Conservation (phyloP, 1,140 invertebrate genomes). For the Potamilus streckersoni region DNA sequence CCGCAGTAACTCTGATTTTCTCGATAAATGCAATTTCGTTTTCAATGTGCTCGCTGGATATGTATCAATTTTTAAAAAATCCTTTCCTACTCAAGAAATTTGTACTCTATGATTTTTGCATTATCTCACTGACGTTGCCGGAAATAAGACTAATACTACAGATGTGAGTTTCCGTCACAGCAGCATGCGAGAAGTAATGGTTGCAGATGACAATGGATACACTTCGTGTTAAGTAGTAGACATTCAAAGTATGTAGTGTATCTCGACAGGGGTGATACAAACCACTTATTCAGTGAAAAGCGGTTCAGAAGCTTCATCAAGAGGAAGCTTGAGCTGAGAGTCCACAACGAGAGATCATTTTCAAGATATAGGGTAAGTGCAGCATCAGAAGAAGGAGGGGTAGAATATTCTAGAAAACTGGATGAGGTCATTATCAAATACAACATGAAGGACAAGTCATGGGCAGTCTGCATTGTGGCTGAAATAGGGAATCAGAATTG, state of each 20-base stretch:
- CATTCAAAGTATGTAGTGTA: conserved; percentile 2
- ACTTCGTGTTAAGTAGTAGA: background rate
- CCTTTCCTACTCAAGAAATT: too few relatives aligned
- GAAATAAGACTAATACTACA: too few relatives aligned
- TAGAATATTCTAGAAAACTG: conserved; percentile 5
- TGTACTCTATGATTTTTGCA: too few relatives aligned
- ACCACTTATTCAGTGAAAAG: conserved; percentile 4
- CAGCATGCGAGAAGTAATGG: too few relatives aligned
- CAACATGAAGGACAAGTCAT: conserved; percentile 10
- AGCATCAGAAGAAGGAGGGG: background rate
- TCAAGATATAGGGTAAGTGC: conserved; percentile 8
- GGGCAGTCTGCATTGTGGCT: conserved; percentile 3
- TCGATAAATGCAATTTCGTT: too few relatives aligned
- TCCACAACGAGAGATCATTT: conserved; percentile 1
- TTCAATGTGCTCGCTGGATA: too few relatives aligned
- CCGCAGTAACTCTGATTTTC: too few relatives aligned
- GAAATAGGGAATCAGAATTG: conserved; percentile 10
- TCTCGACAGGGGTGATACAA: background rate
- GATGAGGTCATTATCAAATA: background rate
- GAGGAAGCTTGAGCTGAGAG: conserved; percentile 9
- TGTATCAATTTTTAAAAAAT: too few relatives aligned
- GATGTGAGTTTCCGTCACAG: too few relatives aligned
- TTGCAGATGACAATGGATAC: too few relatives aligned
- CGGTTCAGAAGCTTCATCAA: conserved; percentile 8
- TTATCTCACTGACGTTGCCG: too few relatives aligned